Base-by-base conservation (phyloP, 2,888 invertebrate species). In the Chrysodeixis includens region DNA sequence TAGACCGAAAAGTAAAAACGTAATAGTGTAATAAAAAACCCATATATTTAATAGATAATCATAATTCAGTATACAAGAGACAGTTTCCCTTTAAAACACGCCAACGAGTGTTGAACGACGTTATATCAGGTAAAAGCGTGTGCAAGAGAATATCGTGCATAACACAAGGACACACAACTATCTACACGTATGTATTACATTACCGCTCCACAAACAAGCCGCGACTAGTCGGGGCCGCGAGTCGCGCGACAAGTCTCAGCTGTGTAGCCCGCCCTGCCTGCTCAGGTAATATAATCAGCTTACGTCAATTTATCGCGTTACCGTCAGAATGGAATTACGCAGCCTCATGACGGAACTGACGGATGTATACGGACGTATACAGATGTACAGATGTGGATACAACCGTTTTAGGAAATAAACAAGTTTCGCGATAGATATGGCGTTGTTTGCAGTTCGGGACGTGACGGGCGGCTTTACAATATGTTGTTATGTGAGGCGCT, bases 271-370 rank as follows among this genome's bases (percentile, higher is more conserved):
- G 52, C 54, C 49, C 53, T 30, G 32, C 51, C 52, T 69, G 70
- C 56, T 58, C 63, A 49, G 59, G 74, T 78, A 76, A 79, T 77
- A 44, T 69, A 74, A 78, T 78, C 74, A 76, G 66, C 77, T 77
- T 68, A 71, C 64, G 77, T 79, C 78, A 79, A 79, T 79, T 77
- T 77, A 71, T 66, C 71, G 69, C 66, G 61, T 79, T 68, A 71
- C 64, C 69, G 69, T 66, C 74, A 68, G 57, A 59, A 69, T 62
- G 44, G 57, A 78, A 69, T 62, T 62, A 68, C 66, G 60, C 59
- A 51, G 30, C 51, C 76, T 66, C 68, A 73, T 65, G 64, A 69
- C 52, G 58, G 54, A 55, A 12, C 44, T 67, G 77, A 71, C 57
- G 58, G 62, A 65, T 64, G 35, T 16, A 26, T 3, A 68, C 51